Evolutionary conservation across 1,140 invertebrate genomes (phyloP).

Genomic region (Brachionus rubens): DNA sequence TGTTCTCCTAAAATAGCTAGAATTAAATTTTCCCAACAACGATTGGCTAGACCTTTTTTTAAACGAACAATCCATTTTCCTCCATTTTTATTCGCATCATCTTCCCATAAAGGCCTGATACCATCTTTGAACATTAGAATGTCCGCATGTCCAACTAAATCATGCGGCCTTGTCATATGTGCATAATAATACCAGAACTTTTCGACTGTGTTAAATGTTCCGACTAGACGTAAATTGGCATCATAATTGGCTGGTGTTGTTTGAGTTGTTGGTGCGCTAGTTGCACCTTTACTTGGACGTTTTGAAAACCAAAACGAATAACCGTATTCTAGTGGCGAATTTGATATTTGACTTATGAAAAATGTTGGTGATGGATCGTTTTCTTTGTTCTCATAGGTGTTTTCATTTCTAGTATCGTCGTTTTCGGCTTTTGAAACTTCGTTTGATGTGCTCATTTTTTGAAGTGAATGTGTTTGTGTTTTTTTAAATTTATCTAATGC

Average conservation of each 20-base stretch:
- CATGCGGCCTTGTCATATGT: conserved; percentile 51
- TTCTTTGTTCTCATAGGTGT: background rate
- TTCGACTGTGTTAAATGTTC: conserved; percentile 47
- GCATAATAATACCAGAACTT: conserved; percentile 44
- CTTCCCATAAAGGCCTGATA: conserved; percentile 98
- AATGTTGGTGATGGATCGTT: background rate
- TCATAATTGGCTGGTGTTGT: conserved; percentile 36
- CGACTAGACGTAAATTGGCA: conserved; percentile 42
- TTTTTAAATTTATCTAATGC: too few relatives aligned
- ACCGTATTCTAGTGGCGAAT: conserved; percentile 11
- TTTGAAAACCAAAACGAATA: conserved; percentile 46
- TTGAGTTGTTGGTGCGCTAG: background rate
- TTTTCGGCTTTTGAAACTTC: background rate
- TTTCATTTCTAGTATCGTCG: background rate
- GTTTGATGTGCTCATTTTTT: background rate
- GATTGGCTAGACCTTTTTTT: conserved; percentile 85
- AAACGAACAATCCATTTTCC: conserved; percentile 94
- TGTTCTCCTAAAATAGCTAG: conserved; percentile 90
- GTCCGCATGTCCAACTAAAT: conserved; percentile 84
- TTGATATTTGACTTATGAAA: conserved; percentile 14
- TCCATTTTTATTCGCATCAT: conserved; percentile 86
- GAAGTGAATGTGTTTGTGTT: too few relatives aligned
- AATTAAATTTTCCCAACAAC: conserved; percentile 97
- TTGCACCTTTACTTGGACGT: conserved; percentile 23
- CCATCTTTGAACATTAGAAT: conserved; percentile 97